A percentile compares a stretch with the other conserved stretches of the same genome.
These are phyloP conservation scores for Hyphantria cunea DNA, from an alignment of 1,140 invertebrate species.

Conservation along the genomic window DNA sequence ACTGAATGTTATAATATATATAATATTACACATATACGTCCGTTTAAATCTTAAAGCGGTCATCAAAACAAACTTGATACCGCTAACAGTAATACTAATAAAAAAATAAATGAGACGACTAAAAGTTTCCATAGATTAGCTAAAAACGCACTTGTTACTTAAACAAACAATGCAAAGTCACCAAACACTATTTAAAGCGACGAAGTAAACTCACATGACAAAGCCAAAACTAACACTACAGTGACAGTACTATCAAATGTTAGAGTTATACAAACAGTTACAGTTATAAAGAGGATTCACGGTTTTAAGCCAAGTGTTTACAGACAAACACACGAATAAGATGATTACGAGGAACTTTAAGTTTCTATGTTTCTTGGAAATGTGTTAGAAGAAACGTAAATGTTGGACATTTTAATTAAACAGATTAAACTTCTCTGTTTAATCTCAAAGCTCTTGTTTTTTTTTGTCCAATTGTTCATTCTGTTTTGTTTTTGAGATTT, in stretches of 20 bases:
- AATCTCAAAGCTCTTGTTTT: no score
- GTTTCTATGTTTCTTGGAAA: constrained; percentile 19
- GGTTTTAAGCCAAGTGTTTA: constrained; percentile 15
- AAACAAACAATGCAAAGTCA: constrained; percentile 7
- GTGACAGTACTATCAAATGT: constrained; percentile 45
- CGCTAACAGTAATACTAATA: background rate
- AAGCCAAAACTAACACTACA: constrained; percentile 43
- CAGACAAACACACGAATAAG: constrained; percentile 15
- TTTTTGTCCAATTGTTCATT: no score
- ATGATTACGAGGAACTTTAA: constrained; percentile 24
- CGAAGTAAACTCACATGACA: constrained; percentile 38
- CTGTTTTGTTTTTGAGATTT: no score
- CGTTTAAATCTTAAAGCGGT: no score
- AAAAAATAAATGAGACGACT: no score
- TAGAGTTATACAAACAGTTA: constrained; percentile 48
- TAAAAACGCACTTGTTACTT: background rate
- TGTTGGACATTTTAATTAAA: background rate
- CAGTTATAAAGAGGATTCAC: constrained; percentile 25
- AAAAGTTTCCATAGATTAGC: background rate
- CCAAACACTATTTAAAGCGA: constrained; percentile 15
- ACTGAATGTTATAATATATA: no score
- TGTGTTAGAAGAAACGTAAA: background rate
- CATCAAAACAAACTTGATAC: background rate
- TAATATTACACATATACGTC: no score
- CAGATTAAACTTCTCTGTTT: background rate